Evolutionary conservation across 2,113 vertebrate genomes (phyloP), one percentile per base, ranked within the genome.

Genomic region (Xiphorhynchus elegans): DNA sequence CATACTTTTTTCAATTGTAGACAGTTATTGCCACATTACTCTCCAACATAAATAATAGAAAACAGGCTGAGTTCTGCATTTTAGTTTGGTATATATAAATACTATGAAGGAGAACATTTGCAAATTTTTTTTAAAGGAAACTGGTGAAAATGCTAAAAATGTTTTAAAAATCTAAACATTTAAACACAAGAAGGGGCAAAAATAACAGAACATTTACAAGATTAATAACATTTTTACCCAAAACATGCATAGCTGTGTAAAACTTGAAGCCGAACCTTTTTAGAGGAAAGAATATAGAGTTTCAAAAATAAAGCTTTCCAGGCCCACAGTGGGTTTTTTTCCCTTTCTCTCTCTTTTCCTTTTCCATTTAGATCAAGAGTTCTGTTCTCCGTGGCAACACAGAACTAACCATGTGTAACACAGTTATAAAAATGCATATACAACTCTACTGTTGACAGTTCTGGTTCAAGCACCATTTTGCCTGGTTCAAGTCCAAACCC

Each of bases 41-140:
- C 93, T 56, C 53, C 31, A 53, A 53, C 44, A 91, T 79, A 85
- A 94, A 87, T 90, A 87, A 83, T 56, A 87, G 49, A 89, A 87
- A 93, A 64, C 15, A 39, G 31, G 11, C 49, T 89, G 69, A 94
- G n/a, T 79, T 94, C 87, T 93, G 29, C 20, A 50, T 94, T 85
- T 87, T 52, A 50, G 10, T 8, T 66, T 79, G 20, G 6, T 56
- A 50, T 40, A 66, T 29, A 64, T 16, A 40, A 89, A 89, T 75
- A 82, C 56, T 73, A 46, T 44, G 39, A 74, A 55, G 50, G 25
- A 68, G 29, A 92, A 49, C 11, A 76, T 31, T 24, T 63, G n/a
- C 18, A 86, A 68, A 9, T 42, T 42, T 42, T 52, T 73, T 78
- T 81, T 21, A 12, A 21, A 46, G 63, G 44, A 84, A 84, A 68